phyloP scores from a whole-genome alignment of 1,140 invertebrate genomes.

The Calosoma granatense region DNA sequence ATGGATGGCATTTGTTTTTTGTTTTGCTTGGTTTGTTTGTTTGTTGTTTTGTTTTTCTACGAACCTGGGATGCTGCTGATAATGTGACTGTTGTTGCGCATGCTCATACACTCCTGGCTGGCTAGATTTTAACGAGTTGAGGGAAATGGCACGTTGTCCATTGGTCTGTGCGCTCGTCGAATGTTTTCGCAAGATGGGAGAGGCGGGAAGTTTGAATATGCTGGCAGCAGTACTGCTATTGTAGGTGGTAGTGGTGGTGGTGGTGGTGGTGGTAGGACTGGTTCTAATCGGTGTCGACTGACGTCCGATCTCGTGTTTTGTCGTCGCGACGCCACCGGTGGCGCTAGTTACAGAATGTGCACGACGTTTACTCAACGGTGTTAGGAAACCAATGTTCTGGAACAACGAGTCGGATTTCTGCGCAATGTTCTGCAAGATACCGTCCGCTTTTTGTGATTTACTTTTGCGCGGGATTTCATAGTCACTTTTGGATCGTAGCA shows the following conservation, averaged over 20 bases:
- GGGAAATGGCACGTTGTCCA: conserved; percentile 19
- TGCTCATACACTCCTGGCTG: conserved; percentile 15
- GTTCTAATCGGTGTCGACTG: conserved; percentile 19
- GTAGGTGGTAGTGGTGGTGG: neutral
- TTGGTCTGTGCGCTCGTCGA: conserved; percentile 13
- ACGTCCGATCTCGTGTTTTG: conserved; percentile 18
- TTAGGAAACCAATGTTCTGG: conserved; percentile 24
- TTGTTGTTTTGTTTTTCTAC: no score
- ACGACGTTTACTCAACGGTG: conserved; percentile 21
- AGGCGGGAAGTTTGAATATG: conserved; percentile 18
- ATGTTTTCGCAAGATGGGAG: conserved; percentile 16
- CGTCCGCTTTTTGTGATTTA: conserved; percentile 6
- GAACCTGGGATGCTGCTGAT: neutral
- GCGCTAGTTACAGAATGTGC: neutral
- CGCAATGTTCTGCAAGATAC: conserved; percentile 17
- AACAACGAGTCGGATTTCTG: conserved; percentile 25
- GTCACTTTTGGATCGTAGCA: conserved; percentile 30
- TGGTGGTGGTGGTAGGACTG: conserved; percentile 14
- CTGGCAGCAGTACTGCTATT: neutral
- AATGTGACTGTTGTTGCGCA: neutral
- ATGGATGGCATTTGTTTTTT: no score
- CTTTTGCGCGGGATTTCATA: conserved; percentile 27
- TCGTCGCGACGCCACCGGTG: conserved; percentile 13
- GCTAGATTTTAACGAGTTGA: conserved; percentile 21
- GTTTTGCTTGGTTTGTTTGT: no score